phyloP scores from a whole-genome alignment of 37 sponge, comb jelly and placozoan genomes.

The Axinella damicornis region DNA sequence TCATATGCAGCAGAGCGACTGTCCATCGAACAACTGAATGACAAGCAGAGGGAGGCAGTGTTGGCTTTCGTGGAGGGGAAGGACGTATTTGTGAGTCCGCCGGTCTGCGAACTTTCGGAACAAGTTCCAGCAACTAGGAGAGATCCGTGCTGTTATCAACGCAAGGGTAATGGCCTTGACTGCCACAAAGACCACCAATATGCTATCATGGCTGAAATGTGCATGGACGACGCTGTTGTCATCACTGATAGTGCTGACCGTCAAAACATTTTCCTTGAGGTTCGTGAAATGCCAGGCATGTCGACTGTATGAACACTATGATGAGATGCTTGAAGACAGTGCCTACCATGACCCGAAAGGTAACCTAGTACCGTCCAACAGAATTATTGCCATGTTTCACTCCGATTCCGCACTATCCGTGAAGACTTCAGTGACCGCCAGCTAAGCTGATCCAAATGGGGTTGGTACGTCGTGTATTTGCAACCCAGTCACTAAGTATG shows the following conservation, averaged over 20 bases:
- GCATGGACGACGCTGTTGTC: neutral
- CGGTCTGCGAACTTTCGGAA: neutral
- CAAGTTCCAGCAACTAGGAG: neutral
- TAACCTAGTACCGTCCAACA: neutral
- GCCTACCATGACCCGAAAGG: neutral
- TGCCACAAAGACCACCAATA: neutral
- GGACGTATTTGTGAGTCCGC: neutral
- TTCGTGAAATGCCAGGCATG: neutral
- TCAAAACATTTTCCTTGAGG: neutral
- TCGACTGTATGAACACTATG: neutral
- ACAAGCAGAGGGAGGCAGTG: neutral
- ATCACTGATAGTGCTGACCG: neutral
- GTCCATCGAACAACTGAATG: neutral
- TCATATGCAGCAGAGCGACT: no score
- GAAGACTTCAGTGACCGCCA: neutral
- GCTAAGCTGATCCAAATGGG: neutral
- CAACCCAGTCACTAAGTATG: conserved; percentile 3
- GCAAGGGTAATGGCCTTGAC: neutral
- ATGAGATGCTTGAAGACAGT: neutral
- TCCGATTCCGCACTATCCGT: neutral
- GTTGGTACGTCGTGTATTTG: neutral
- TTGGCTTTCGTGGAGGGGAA: neutral
- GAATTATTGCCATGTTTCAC: conserved; percentile 4
- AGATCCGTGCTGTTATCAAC: neutral
- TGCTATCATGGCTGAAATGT: neutral